These are phyloP conservation scores for Chaetodon auriga DNA, from an alignment of 2,113 vertebrate species.

Conservation along the genomic window DNA sequence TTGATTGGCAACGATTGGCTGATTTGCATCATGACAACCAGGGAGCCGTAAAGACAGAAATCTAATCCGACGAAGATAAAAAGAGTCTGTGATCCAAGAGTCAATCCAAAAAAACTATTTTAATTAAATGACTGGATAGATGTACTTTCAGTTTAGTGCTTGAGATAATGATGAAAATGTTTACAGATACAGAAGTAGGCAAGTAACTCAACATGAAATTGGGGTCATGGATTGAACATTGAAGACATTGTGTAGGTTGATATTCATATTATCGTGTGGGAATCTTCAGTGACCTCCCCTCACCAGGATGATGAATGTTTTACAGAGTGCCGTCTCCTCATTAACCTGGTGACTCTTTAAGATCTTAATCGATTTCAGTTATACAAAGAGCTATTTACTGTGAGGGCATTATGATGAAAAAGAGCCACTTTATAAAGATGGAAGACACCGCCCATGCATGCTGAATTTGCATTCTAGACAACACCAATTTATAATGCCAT, in stretches of 20 bases:
- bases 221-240: neutral
- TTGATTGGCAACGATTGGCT: conserved; percentile 20
- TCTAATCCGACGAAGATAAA: neutral
- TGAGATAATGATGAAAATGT: neutral
- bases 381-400: conserved; percentile 41
- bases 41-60: conserved; percentile 14
- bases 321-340: conserved; percentile 17
- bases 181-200: neutral
- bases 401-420: conserved; percentile 29
- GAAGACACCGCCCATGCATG: conserved; percentile 50
- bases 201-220: neutral
- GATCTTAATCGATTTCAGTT: conserved; percentile 18
- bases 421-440: conserved; percentile 37
- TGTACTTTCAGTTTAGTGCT: neutral
- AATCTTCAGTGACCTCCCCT: neutral
- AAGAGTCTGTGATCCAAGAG: neutral
- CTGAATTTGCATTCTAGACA: conserved; percentile 63
- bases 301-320: neutral
- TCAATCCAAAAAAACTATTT: neutral
- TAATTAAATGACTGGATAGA: neutral
- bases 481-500: conserved; percentile 58
- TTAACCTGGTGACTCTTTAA: conserved; percentile 46
- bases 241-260: neutral
- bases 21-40: conserved; percentile 38
- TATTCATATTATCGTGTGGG: neutral